These are phyloP conservation scores for Clepsis dumicolana DNA, from an alignment of 2,888 invertebrate species.

Conservation along the genomic window DNA sequence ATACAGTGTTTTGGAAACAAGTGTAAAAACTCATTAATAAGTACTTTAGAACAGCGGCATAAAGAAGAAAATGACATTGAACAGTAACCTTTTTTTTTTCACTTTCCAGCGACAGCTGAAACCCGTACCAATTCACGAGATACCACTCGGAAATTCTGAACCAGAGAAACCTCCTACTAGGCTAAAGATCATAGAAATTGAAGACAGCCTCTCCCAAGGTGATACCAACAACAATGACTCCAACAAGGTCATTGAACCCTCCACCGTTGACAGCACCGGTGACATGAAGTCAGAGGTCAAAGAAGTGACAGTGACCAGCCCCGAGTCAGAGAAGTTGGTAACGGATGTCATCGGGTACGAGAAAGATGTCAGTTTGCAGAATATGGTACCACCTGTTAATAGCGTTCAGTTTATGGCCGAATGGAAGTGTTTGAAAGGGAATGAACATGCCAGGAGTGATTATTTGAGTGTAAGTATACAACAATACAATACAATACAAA, in stretches of 20 bases:
- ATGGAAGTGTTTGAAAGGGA: constrained; percentile 87
- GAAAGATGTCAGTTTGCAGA: constrained; percentile 51
- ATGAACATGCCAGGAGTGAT: constrained; percentile 79
- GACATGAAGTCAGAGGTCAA: constrained; percentile 24
- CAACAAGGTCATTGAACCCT: constrained; percentile 48
- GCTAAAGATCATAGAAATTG: constrained; percentile 66
- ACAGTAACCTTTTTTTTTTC: not conserved
- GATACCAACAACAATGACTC: constrained; percentile 65
- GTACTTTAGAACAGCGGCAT: too few species aligned
- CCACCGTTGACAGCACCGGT: constrained; percentile 42
- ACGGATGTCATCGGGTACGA: constrained; percentile 54
- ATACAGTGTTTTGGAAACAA: too few species aligned
- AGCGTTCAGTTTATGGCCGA: constrained; percentile 88
- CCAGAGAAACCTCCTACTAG: constrained; percentile 64
- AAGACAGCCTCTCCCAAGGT: constrained; percentile 56
- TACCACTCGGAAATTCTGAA: constrained; percentile 63
- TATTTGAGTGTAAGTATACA: constrained; percentile 87
- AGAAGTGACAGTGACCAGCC: constrained; percentile 48
- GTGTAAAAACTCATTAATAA: too few species aligned
- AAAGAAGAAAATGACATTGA: not conserved
- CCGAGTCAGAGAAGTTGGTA: constrained; percentile 64
- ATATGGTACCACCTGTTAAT: constrained; percentile 81
- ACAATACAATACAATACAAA: too few species aligned
- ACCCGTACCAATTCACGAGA: constrained; percentile 80
- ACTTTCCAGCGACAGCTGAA: constrained; percentile 83